Percentiles rank a stretch among this genome's conserved stretches.
Evolutionary conservation across 2,113 vertebrate genomes (phyloP).

Genomic region (Collichthys lucidus): DNA sequence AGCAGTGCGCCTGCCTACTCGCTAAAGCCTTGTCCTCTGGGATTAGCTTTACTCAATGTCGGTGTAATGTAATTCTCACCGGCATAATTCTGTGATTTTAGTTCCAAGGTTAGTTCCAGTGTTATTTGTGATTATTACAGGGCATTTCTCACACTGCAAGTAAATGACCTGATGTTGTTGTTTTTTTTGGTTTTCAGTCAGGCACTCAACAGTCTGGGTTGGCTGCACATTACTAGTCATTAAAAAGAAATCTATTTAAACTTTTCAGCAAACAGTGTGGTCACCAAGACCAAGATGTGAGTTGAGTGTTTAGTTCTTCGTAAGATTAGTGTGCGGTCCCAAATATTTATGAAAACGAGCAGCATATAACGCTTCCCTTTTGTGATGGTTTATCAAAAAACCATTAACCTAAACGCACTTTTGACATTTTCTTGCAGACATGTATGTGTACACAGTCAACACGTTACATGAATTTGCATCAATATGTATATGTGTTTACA

Average conservation of each 20-base stretch:
- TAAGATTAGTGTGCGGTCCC: neutral
- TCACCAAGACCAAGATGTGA: neutral
- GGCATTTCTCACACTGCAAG: neutral
- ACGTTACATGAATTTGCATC: neutral
- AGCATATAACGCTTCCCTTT: neutral
- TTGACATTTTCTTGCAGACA: neutral
- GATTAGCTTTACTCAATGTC: constrained; percentile 18
- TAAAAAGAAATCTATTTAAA: neutral
- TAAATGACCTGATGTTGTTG: constrained; percentile 8
- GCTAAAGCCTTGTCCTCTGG: constrained; percentile 20
- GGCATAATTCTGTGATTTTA: constrained; percentile 22
- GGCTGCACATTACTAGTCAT: neutral
- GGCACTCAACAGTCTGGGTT: neutral
- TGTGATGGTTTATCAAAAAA: neutral
- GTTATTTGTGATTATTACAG: constrained; percentile 34
- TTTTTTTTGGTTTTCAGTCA: neutral
- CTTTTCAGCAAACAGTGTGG: neutral
- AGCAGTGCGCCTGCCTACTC: constrained; percentile 7
- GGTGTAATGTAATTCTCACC: constrained; percentile 20
- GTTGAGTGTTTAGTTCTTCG: neutral
- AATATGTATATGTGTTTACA: constrained; percentile 8
- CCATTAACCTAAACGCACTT: neutral
- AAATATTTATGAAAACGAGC: neutral
- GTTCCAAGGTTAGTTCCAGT: constrained; percentile 20
- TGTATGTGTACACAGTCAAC: neutral